Conservation (phyloP, 2,888 invertebrate genomes). For the Agonum fuliginosum region DNA sequence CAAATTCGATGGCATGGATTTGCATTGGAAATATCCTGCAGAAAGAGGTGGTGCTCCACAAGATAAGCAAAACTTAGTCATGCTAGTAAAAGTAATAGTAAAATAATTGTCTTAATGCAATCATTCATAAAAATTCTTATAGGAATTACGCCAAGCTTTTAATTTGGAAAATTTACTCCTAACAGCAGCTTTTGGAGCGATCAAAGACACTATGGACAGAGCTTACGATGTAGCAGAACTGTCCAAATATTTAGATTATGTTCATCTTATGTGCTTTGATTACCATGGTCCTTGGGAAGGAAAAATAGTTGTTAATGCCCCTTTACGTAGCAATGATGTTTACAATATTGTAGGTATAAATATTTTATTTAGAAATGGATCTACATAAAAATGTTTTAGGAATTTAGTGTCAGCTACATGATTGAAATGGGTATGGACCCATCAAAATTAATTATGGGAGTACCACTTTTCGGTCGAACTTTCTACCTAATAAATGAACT, state of each 20-base stretch:
- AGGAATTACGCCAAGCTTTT: slow-evolving; percentile 85
- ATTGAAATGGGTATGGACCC: slow-evolving; percentile 83
- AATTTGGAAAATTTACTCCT: slow-evolving; percentile 80
- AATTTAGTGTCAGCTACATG: slow-evolving; percentile 85
- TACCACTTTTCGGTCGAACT: slow-evolving; percentile 90
- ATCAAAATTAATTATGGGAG: slow-evolving; percentile 86
- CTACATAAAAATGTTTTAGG: slow-evolving; percentile 72
- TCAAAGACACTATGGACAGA: slow-evolving; percentile 82
- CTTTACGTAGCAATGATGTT: slow-evolving; percentile 78
- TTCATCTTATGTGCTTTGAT: slow-evolving; percentile 93
- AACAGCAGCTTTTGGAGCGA: slow-evolving; percentile 89
- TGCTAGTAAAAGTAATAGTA: slow-evolving; percentile 84
- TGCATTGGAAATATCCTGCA: slow-evolving; percentile 92
- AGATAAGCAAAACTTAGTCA: slow-evolving; percentile 86
- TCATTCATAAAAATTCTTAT: slow-evolving; percentile 61
- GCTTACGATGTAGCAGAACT: slow-evolving; percentile 86
- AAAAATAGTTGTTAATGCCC: slow-evolving; percentile 85
- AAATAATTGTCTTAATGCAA: too few species aligned
- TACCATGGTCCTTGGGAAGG: slow-evolving; percentile 91
- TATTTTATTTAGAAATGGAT: neutral
- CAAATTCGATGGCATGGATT: slow-evolving; percentile 85
- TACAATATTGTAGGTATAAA: slow-evolving; percentile 80
- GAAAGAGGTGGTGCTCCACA: slow-evolving; percentile 85
- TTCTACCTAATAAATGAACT: slow-evolving; percentile 76
- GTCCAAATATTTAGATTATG: slow-evolving; percentile 80